Conservation (phyloP, 2,888 invertebrate species). For the Ommatoiulus sabulosus region DNA sequence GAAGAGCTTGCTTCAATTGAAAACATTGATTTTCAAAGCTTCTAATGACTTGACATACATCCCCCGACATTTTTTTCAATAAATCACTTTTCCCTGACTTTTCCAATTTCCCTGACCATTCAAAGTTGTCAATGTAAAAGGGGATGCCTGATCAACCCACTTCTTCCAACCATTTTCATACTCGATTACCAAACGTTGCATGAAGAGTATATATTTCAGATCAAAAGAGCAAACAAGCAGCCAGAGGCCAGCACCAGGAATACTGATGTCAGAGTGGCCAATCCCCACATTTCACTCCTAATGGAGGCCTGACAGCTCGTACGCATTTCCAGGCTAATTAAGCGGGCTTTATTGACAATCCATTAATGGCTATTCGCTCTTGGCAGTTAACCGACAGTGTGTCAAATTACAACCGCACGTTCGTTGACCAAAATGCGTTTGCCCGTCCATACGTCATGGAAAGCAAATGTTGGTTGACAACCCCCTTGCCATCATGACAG, state of each 20-base stretch:
- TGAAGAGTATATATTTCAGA: neutral
- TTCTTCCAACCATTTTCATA: too few species aligned
- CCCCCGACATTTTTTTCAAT: too few species aligned
- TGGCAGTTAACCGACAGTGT: constrained; percentile 31
- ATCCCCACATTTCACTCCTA: neutral
- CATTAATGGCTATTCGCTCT: constrained; percentile 41
- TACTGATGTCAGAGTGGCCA: neutral
- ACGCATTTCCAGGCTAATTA: constrained; percentile 44
- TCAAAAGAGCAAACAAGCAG: neutral
- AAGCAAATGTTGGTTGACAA: neutral
- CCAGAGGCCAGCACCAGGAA: neutral
- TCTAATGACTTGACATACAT: too few species aligned
- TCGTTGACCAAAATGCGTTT: constrained; percentile 32
- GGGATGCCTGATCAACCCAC: too few species aligned
- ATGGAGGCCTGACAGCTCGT: neutral
- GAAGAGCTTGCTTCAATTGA: too few species aligned
- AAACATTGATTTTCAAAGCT: too few species aligned
- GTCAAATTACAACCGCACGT: constrained; percentile 47
- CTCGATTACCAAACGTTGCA: neutral
- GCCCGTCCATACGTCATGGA: neutral
- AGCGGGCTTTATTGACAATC: constrained; percentile 48
- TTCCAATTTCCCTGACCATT: too few species aligned
- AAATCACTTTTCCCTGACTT: too few species aligned
- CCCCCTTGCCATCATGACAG: neutral
- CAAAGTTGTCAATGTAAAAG: too few species aligned